Percentiles rank a stretch among this genome's conserved stretches.
Evolutionary conservation across 1,140 invertebrate species (phyloP).

Genomic region (Antheraea pernyi): DNA sequence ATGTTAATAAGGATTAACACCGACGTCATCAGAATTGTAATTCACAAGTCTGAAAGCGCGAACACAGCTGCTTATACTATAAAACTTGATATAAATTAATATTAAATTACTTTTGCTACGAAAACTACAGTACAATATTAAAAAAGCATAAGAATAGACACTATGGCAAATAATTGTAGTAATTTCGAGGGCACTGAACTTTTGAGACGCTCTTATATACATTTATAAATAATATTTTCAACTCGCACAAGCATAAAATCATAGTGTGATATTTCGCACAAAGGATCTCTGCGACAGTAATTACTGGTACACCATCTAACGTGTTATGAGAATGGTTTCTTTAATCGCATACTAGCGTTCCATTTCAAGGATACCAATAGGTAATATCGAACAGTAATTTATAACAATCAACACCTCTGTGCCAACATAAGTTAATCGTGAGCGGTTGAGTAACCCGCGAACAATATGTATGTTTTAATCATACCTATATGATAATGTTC

Average conservation of each 20-base stretch:
- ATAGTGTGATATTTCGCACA: conserved; percentile 42
- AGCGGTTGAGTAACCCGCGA: conserved; percentile 16
- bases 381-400: conserved; percentile 49
- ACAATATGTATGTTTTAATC: conserved; percentile 26
- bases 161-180: neutral
- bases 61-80: too few species aligned
- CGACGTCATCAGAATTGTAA: too few species aligned
- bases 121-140: too few species aligned
- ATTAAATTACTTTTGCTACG: too few species aligned
- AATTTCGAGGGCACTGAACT: neutral
- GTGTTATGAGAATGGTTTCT: conserved; percentile 48
- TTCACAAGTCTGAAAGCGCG: too few species aligned
- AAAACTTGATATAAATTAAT: too few species aligned
- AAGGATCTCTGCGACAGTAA: conserved; percentile 49
- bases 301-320: conserved; percentile 44
- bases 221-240: neutral
- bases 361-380: conserved; percentile 39
- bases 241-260: neutral
- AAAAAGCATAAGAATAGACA: too few species aligned
- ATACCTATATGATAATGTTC: conserved; percentile 15
- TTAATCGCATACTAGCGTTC: conserved; percentile 44
- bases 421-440: conserved; percentile 22
- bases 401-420: conserved; percentile 35
- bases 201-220: neutral
- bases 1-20: too few species aligned